Evolutionary conservation across 2,888 invertebrate genomes (phyloP), one percentile per base, ranked within the genome.

Genomic region (Melanotus villosus): DNA sequence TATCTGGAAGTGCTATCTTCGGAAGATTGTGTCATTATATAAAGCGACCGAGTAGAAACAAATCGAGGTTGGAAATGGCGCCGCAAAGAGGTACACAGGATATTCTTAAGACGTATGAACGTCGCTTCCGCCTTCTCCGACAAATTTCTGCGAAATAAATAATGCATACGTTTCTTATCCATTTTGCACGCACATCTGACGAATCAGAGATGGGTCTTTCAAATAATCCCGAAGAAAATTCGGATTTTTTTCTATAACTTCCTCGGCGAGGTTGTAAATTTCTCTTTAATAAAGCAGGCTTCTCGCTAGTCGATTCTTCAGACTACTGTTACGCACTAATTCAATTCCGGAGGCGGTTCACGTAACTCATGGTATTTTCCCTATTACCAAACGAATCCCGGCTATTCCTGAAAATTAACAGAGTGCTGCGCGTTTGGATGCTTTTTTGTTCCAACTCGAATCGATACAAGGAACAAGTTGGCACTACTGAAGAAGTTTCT

Each of bases 1-100:
- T 71, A 71, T 68, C 65, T 62, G 52, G 57, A 65, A 72, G 66
- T 72, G 57, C 69, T 66, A 66, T 72, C 66, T 69, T 68, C 71
- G 68, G 74, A 75, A 75, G 74, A 74, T 73, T 75, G 76, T 74
- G 71, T 74, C 77, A 76, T 77, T 77, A 76, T 76, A 72, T 75
- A 68, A 72, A 75, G 73, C 75, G 73, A 72, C 70, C 60, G 73
- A 73, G 75, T 66, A 73, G 75, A 75, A 75, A 76, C 75, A 76
- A 76, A 76, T 76, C 74, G 75, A 68, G 64, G 64, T 52, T 50
- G 52, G 66, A 57, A 68, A 63, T 60, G 47, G 41, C 21, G 62
- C 45, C 9, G 26, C 43, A 64, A 64, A 54, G 64, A 64, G 54
- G 38, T 64, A 54, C 52, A 52, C 54, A 52, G 64, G 54, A 62